Percentiles rank a stretch among this genome's conserved stretches.
Evolutionary conservation across 2,888 invertebrate genomes (phyloP).

Genomic region (Thera obeliscata): DNA sequence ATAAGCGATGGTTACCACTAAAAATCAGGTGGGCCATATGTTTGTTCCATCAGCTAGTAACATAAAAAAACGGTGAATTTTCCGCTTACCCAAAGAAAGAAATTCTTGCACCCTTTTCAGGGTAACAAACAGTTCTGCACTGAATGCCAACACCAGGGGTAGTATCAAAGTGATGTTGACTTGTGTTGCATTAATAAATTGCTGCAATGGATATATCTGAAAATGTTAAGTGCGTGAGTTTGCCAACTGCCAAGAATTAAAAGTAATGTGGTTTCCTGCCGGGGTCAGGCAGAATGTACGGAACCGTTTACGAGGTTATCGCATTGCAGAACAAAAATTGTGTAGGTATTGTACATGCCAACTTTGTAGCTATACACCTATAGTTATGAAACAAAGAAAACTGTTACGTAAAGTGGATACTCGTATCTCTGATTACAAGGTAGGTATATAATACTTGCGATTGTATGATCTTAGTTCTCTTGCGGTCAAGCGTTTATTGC

Average conservation of each 20-base stretch:
- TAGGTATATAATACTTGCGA: not conserved
- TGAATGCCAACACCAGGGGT: slow-evolving; percentile 81
- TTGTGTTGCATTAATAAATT: slow-evolving; percentile 74
- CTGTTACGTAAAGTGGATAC: not conserved
- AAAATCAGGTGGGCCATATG: too few relatives aligned
- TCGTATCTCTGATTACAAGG: not conserved
- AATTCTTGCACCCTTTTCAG: slow-evolving; percentile 72
- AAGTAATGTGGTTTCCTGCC: slow-evolving; percentile 35
- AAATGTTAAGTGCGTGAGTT: slow-evolving; percentile 44
- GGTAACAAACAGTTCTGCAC: slow-evolving; percentile 82
- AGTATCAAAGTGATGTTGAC: slow-evolving; percentile 74
- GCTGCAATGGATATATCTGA: slow-evolving; percentile 78
- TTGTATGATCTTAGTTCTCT: slow-evolving; percentile 2
- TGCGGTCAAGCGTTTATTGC: slow-evolving; percentile 14
- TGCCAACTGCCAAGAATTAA: slow-evolving; percentile 40
- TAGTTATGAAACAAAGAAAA: too few relatives aligned
- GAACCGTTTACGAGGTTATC: slow-evolving; percentile 33
- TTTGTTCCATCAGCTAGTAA: not conserved
- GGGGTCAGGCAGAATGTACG: slow-evolving; percentile 32
- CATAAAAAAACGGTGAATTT: not conserved
- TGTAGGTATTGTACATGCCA: slow-evolving; percentile 25
- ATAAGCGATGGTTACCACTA: too few relatives aligned
- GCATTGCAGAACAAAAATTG: slow-evolving; percentile 34
- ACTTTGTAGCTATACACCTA: slow-evolving; percentile 4
- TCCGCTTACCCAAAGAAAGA: slow-evolving; percentile 61